Base-by-base conservation (phyloP, 1,140 invertebrate genomes). In the Heliconius nattereri region DNA sequence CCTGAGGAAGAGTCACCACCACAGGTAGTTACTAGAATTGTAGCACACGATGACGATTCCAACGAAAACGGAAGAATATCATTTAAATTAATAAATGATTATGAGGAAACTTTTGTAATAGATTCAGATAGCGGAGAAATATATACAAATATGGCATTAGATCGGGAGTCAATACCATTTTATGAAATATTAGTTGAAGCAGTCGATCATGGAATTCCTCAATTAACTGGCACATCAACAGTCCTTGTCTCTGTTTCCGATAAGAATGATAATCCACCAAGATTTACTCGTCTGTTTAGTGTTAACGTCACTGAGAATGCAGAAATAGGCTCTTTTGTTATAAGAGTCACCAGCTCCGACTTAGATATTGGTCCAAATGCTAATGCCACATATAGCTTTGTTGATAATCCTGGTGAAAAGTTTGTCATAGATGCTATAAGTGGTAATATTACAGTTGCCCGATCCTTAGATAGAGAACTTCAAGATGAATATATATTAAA, bases 281-380 rank as follows among this genome's bases (percentile, higher is more conserved):
- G 97, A 80, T 99, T 99, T 90, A 99, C 98, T 1, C 94, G 98
- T 72, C 92, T 99, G 0, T 99, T 99, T 90, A 98, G 97, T 86
- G 97, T 98, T 0, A 99, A 99, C 89, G 98, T 99, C 0, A 99
- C 98, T 0, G 99, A 99, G 95, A 99, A 99, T 93, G 96, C 98
- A 0, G 97, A 98, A 82, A 96, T 99, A 66, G 98, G 98, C 5
- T 97, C 98, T 2, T 99, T 99, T 92, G 98, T 99, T 0, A 97
- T 99, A 74, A 96, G 96, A 89, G 97, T 99, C 0, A 99, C 98
- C 5, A 98, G 98, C 89, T 98, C 97, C 16, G 98, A 99, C 92
- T 94, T 96, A 82, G 99, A 99, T 90, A 96, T 97, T 57, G 98
- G 97, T 1, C 95, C 96, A 71, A 99, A 99, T 94, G 98, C 98